Evolutionary conservation across 2,888 invertebrate species (phyloP).

Genomic region (Chrysolina haemoptera): DNA sequence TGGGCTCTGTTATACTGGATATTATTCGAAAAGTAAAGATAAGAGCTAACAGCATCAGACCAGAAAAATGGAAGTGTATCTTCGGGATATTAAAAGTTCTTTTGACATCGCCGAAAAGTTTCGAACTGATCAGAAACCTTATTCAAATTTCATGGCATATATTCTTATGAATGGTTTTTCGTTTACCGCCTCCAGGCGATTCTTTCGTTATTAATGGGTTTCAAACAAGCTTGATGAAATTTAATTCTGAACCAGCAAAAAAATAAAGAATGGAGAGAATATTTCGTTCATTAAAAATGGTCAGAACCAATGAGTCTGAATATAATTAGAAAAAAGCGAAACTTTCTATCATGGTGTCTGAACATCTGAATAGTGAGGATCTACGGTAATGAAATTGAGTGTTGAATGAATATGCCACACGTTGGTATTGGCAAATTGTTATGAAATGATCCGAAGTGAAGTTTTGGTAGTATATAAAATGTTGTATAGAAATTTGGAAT

Average conservation of each 20-base stretch:
- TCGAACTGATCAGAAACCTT: not conserved
- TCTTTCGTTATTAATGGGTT: not conserved
- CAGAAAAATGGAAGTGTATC: not conserved
- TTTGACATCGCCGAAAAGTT: conserved; percentile 1
- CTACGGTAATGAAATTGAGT: too few relatives aligned
- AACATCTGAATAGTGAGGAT: not conserved
- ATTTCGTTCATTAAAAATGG: not conserved
- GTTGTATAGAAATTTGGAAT: too few relatives aligned
- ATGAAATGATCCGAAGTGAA: too few relatives aligned
- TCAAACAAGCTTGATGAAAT: not conserved
- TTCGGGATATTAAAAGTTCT: not conserved
- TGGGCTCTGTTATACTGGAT: too few relatives aligned
- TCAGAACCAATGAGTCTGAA: not conserved
- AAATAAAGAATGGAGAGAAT: not conserved
- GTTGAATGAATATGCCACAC: too few relatives aligned
- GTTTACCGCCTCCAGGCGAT: not conserved
- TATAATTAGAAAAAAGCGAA: not conserved
- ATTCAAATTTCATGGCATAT: not conserved
- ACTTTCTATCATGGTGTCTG: not conserved
- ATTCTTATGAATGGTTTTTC: conserved; percentile 1
- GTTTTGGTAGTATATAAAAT: too few relatives aligned
- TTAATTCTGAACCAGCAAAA: not conserved
- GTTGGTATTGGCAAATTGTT: too few relatives aligned
- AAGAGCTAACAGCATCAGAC: not conserved
- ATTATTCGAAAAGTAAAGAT: not conserved